Conservation (phyloP, 1,140 invertebrate genomes). For the Plodia interpunctella region DNA sequence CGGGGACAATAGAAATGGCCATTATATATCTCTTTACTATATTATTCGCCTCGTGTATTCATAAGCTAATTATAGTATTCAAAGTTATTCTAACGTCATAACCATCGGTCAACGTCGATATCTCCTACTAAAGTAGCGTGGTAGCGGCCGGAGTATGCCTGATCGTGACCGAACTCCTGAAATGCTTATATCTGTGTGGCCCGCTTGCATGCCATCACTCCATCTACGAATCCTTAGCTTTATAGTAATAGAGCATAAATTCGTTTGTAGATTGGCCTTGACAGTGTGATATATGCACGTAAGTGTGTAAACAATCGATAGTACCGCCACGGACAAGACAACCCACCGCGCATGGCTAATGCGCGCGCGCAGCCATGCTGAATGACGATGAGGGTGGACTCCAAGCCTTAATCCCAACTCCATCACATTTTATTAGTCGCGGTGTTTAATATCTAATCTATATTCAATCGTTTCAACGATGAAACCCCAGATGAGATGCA, state of each 20-base stretch:
- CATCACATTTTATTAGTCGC: constrained; percentile 59
- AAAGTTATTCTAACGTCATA: constrained; percentile 73
- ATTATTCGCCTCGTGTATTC: constrained; percentile 53
- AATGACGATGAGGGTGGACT: constrained; percentile 60
- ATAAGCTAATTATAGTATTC: constrained; percentile 69
- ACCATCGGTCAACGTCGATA: constrained; percentile 65
- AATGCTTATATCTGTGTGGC: constrained; percentile 61
- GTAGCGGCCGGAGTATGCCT: constrained; percentile 38
- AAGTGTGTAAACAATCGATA: constrained; percentile 64
- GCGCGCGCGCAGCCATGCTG: constrained; percentile 47
- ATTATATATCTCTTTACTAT: constrained; percentile 44
- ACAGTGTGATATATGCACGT: constrained; percentile 33
- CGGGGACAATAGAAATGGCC: constrained; percentile 34
- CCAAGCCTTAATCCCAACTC: constrained; percentile 41
- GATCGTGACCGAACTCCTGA: constrained; percentile 58
- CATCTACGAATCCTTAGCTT: constrained; percentile 22
- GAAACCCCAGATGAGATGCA: constrained; percentile 24
- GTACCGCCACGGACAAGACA: constrained; percentile 41
- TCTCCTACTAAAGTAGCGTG: constrained; percentile 54
- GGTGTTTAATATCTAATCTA: constrained; percentile 55
- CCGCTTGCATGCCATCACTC: constrained; percentile 20
- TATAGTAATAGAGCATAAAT: constrained; percentile 35
- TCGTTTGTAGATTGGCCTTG: constrained; percentile 30
- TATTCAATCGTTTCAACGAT: constrained; percentile 57
- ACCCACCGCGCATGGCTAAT: constrained; percentile 63